Conservation (phyloP, 2,888 invertebrate genomes). For the Ptilodon capucinus region DNA sequence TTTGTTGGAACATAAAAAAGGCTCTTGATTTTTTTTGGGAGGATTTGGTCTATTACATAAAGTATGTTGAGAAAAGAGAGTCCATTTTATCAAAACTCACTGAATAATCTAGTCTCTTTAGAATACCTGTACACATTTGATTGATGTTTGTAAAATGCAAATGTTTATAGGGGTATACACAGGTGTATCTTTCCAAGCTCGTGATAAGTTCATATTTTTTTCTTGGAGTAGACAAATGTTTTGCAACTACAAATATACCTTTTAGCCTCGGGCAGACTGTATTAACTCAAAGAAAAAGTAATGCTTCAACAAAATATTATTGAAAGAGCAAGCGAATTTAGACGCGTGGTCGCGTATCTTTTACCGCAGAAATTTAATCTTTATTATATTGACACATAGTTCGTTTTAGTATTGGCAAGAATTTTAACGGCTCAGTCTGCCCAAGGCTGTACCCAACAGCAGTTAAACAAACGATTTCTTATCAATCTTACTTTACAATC, state of each 20-base stretch:
- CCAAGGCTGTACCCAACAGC: neutral
- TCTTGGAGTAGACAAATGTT: neutral
- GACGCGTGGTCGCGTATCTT: too few relatives aligned
- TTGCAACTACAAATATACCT: neutral
- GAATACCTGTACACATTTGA: too few relatives aligned
- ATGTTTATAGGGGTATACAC: neutral
- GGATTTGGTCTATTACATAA: neutral
- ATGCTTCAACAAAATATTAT: too few relatives aligned
- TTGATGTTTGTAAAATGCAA: neutral
- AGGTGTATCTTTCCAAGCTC: neutral
- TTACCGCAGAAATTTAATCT: too few relatives aligned
- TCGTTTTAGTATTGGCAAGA: too few relatives aligned
- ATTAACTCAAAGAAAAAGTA: too few relatives aligned
- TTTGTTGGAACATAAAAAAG: constrained; percentile 14
- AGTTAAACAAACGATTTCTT: constrained; percentile 10
- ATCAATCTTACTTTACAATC: constrained; percentile 10
- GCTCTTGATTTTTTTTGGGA: neutral
- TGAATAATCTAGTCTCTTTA: too few relatives aligned
- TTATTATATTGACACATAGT: too few relatives aligned
- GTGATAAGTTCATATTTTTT: neutral
- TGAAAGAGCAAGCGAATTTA: too few relatives aligned
- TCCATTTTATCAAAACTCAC: neutral
- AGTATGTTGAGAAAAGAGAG: too few relatives aligned
- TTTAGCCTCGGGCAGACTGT: too few relatives aligned
- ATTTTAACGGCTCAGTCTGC: too few relatives aligned